phyloP scores from a whole-genome alignment of 2,888 invertebrate genomes.

The Caprella mutica region DNA sequence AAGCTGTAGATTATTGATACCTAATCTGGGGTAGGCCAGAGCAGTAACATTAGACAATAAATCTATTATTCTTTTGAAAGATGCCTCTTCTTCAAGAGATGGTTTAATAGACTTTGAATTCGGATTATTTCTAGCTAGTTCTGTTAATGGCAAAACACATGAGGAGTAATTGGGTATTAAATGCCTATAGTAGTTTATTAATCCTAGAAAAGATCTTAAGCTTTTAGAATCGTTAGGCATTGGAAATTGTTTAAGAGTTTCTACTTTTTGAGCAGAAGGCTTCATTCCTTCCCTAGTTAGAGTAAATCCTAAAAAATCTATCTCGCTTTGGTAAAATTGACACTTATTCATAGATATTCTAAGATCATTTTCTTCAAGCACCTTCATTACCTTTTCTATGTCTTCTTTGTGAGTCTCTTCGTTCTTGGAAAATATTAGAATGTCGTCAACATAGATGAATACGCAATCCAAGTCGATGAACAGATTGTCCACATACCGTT shows the following conservation, averaged over 20 bases:
- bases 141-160: not conserved
- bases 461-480: not conserved
- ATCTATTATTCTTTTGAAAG: not conserved
- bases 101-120: not conserved
- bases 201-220: not conserved
- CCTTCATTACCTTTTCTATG: not conserved
- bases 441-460: constrained; percentile 4
- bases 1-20: not conserved
- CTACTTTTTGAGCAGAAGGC: not conserved
- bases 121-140: not conserved
- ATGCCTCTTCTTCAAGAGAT: not conserved
- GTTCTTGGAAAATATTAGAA: not conserved
- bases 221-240: not conserved
- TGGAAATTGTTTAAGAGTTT: not conserved
- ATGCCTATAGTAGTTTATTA: not conserved
- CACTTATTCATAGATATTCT: constrained; percentile 3
- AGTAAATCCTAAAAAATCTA: not conserved
- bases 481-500: not conserved
- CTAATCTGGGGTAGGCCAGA: not conserved
- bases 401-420: not conserved
- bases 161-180: not conserved
- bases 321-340: not conserved
- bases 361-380: not conserved
- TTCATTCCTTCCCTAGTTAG: not conserved
- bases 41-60: not conserved